phyloP scores from a whole-genome alignment of 2,113 vertebrate genomes.

The Ariopsis seemanni region DNA sequence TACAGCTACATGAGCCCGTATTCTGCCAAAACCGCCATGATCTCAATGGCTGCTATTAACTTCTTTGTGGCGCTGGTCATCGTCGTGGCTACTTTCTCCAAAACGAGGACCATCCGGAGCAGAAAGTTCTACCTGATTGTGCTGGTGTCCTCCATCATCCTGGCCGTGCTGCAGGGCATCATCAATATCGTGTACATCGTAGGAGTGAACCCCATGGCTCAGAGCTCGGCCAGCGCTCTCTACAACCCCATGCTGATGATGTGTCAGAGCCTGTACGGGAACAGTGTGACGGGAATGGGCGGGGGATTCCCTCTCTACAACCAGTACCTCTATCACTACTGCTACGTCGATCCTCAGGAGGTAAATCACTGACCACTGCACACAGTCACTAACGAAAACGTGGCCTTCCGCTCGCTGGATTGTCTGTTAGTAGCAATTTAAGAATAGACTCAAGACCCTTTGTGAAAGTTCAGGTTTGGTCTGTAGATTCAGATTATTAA shows the following conservation, averaged over 20 bases:
- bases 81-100: conserved; percentile 77
- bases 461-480: neutral
- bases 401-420: neutral
- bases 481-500: neutral
- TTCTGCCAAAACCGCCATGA: conserved; percentile 83
- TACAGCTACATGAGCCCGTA: conserved; percentile 77
- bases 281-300: conserved; percentile 68
- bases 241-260: conserved; percentile 80
- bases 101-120: conserved; percentile 68
- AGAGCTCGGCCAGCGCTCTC: conserved; percentile 73
- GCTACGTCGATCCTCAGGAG: conserved; percentile 91
- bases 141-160: conserved; percentile 67
- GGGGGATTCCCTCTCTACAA: conserved; percentile 73
- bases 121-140: conserved; percentile 80
- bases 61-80: conserved; percentile 76
- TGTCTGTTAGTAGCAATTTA: neutral
- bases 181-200: conserved; percentile 85
- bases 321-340: conserved; percentile 93
- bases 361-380: conserved; percentile 56
- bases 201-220: conserved; percentile 84
- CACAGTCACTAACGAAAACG: neutral
- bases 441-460: neutral
- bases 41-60: conserved; percentile 81
- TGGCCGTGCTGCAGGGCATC: conserved; percentile 79
- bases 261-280: conserved; percentile 79